These are phyloP conservation scores for Acridotheres tristis DNA, from an alignment of 2,797 vertebrate species.

Conservation along the genomic window DNA sequence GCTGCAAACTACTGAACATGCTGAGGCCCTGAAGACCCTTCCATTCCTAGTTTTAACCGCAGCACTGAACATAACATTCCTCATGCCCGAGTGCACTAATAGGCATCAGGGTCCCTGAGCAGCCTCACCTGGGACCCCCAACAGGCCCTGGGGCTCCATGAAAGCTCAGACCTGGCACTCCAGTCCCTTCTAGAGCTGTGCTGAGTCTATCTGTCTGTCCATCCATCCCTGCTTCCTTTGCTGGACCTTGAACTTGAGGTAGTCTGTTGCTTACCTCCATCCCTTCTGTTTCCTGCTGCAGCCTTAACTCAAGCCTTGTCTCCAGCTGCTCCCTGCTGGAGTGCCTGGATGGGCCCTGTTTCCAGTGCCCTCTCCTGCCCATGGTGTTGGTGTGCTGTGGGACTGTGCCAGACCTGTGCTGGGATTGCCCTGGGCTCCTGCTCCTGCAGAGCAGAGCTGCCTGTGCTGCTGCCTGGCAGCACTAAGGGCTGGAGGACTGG, in stretches of 20 bases:
- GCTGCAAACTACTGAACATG: background rate
- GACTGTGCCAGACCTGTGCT: background rate
- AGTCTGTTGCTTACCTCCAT: background rate
- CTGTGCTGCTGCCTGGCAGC: background rate
- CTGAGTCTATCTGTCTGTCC: accelerated
- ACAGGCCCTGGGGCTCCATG: background rate
- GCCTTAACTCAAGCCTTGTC: background rate
- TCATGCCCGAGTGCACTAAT: background rate
- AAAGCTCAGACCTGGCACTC: background rate
- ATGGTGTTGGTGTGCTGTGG: background rate
- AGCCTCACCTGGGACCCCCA: background rate
- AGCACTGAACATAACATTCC: background rate
- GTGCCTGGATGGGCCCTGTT: background rate
- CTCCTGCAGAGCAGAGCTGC: background rate
- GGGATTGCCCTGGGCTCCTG: background rate
- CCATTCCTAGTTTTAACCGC: background rate
- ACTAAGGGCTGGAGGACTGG: accelerated
- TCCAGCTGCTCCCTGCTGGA: background rate
- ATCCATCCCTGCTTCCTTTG: background rate
- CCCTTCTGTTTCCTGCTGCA: background rate
- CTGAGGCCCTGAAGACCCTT: background rate
- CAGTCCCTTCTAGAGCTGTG: accelerated
- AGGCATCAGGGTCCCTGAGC: background rate
- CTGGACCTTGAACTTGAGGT: background rate
- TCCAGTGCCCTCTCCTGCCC: background rate